These are phyloP conservation scores for Dione juno DNA, from an alignment of 2,888 invertebrate species.

Conservation along the genomic window DNA sequence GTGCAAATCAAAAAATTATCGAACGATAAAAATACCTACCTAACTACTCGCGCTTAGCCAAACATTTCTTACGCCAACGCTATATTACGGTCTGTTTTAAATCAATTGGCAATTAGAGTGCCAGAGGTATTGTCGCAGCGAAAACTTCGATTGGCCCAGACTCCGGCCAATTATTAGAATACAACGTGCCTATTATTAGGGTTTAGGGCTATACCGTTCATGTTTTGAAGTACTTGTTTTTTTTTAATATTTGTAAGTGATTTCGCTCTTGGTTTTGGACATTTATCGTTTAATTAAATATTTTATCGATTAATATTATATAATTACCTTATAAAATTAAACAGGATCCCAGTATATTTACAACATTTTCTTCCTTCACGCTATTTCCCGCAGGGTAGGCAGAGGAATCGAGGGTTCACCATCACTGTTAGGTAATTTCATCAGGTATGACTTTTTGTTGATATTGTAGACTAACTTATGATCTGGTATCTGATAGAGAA, in stretches of 20 bases:
- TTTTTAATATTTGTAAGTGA: neutral
- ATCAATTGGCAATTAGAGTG: slow-evolving; percentile 72
- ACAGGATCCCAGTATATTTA: no score
- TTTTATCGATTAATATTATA: no score
- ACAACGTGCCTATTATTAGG: slow-evolving; percentile 69
- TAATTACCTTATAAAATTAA: no score
- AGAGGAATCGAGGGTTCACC: no score
- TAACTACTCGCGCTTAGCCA: slow-evolving; percentile 32
- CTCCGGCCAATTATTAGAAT: slow-evolving; percentile 76
- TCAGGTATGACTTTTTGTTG: no score
- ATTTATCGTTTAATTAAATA: no score
- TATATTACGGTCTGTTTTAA: slow-evolving; percentile 53
- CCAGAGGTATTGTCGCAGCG: slow-evolving; percentile 64
- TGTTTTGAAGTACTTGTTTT: neutral
- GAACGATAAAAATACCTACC: slow-evolving; percentile 17
- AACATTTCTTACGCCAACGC: slow-evolving; percentile 39
- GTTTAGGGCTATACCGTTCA: slow-evolving; percentile 34
- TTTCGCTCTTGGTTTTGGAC: no score
- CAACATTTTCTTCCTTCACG: no score
- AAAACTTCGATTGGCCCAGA: slow-evolving; percentile 76
- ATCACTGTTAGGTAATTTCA: no score
- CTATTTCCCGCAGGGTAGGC: no score
- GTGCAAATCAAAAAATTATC: slow-evolving; percentile 12
- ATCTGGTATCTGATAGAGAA: no score
- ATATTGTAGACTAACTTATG: no score